A percentile compares a stretch with the other conserved stretches of the same genome.
These are phyloP conservation scores for Dermatemys mawii DNA, from an alignment of 2,113 vertebrate species.

Conservation along the genomic window DNA sequence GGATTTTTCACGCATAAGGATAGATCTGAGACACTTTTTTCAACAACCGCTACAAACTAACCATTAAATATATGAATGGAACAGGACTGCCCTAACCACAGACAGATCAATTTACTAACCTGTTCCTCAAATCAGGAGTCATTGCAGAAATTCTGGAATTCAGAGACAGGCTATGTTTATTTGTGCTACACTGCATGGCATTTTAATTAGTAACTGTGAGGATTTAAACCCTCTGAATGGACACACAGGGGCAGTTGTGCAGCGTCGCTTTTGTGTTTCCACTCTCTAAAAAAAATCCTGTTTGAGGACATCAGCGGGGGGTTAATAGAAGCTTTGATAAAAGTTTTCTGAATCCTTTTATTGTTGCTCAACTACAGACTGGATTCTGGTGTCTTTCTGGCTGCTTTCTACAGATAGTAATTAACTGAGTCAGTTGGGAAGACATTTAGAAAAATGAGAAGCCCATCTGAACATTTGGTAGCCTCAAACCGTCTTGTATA, in stretches of 20 bases:
- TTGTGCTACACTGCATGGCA: conserved; percentile 40
- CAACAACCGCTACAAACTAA: not conserved
- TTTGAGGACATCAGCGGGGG: conserved; percentile 71
- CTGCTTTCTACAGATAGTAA: conserved; percentile 51
- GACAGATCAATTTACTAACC: conserved; percentile 4
- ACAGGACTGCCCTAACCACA: not conserved
- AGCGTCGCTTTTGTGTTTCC: conserved; percentile 63
- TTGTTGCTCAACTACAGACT: conserved; percentile 68
- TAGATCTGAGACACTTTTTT: not conserved
- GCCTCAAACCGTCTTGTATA: not conserved
- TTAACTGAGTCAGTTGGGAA: conserved; percentile 62
- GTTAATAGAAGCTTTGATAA: conserved; percentile 79
- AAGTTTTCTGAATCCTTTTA: conserved; percentile 69
- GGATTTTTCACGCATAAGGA: conserved; percentile 8
- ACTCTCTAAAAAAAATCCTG: conserved; percentile 49
- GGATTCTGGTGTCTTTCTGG: conserved; percentile 57
- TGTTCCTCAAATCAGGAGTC: not conserved
- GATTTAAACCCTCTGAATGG: conserved; percentile 69
- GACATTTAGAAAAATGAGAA: conserved; percentile 39
- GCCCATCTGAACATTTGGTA: conserved; percentile 27
- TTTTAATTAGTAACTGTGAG: conserved; percentile 73
- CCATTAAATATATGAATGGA: not conserved
- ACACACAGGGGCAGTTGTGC: conserved; percentile 70
- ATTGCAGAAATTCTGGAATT: not conserved
- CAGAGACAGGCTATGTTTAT: conserved; percentile 19